phyloP scores from a whole-genome alignment of 1,140 invertebrate species.

The Hycleus cichorii region DNA sequence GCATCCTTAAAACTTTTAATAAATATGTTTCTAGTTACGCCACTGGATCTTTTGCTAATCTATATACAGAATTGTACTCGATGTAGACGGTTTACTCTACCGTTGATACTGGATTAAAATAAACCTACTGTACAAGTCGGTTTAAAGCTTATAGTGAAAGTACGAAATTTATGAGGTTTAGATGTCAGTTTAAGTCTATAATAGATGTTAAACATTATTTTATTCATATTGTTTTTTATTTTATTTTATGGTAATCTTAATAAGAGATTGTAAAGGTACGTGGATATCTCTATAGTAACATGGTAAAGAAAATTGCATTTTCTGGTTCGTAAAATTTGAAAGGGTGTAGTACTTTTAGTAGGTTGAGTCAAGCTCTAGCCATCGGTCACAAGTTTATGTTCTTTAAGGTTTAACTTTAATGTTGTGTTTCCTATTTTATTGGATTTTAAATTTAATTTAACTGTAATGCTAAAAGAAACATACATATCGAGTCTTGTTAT shows the following conservation, averaged over 20 bases:
- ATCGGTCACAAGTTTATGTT: constrained; percentile 4
- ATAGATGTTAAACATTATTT: background rate
- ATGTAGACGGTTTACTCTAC: background rate
- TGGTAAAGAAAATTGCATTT: constrained; percentile 28
- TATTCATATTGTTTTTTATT: background rate
- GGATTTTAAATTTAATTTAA: no score
- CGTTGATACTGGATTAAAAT: background rate
- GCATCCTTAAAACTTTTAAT: no score
- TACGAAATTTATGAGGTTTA: background rate
- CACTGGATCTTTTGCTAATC: no score
- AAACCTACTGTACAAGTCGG: background rate
- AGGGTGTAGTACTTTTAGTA: constrained; percentile 10
- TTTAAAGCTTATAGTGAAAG: background rate
- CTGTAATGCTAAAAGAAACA: no score
- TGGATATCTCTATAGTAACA: constrained; percentile 23
- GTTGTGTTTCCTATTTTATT: no score
- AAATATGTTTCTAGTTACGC: no score
- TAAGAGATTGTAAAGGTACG: constrained; percentile 17
- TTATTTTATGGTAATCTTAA: constrained; percentile 10
- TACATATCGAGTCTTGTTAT: no score
- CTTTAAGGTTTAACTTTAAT: no score
- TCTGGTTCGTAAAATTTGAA: constrained; percentile 29
- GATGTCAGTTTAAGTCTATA: no score
- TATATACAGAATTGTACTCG: background rate
- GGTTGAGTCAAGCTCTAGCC: background rate